Percentiles rank a stretch among this genome's conserved stretches.
phyloP scores from a whole-genome alignment of 1,140 invertebrate genomes.

The Brachionus plicatilis region DNA sequence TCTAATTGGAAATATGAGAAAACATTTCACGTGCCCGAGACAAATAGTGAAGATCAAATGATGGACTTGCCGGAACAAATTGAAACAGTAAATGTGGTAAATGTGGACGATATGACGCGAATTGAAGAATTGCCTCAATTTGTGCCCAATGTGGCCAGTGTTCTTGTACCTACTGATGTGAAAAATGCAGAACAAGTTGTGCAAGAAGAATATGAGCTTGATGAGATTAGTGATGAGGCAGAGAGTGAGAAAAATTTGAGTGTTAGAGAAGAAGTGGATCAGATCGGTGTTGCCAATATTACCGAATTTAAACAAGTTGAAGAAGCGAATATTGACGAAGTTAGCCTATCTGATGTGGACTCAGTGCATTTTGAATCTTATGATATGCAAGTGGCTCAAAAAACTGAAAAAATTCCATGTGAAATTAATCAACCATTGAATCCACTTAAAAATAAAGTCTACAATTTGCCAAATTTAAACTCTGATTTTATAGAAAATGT shows the following conservation, averaged over 20 bases:
- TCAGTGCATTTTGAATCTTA: neutral
- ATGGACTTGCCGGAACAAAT: neutral
- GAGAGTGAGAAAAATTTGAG: neutral
- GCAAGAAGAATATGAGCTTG: neutral
- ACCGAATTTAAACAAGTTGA: slow-evolving; percentile 6
- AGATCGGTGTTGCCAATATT: neutral
- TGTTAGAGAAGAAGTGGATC: neutral
- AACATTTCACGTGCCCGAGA: neutral
- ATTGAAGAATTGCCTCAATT: neutral
- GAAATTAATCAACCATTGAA: neutral
- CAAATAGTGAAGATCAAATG: neutral
- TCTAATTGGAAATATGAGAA: neutral
- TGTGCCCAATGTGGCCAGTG: neutral
- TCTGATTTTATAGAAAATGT: neutral
- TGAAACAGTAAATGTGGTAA: neutral
- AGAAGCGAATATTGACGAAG: neutral
- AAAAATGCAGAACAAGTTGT: neutral
- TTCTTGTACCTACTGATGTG: neutral
- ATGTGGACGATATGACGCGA: neutral
- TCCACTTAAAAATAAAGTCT: neutral
- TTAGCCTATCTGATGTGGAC: neutral
- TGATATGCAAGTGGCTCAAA: neutral
- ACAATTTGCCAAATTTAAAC: neutral
- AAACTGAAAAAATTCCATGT: neutral
- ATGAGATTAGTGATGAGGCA: neutral